Evolutionary conservation across 2,888 invertebrate species (phyloP), one percentile per base, ranked within the genome.

Genomic region (Aspidiotus destructor): DNA sequence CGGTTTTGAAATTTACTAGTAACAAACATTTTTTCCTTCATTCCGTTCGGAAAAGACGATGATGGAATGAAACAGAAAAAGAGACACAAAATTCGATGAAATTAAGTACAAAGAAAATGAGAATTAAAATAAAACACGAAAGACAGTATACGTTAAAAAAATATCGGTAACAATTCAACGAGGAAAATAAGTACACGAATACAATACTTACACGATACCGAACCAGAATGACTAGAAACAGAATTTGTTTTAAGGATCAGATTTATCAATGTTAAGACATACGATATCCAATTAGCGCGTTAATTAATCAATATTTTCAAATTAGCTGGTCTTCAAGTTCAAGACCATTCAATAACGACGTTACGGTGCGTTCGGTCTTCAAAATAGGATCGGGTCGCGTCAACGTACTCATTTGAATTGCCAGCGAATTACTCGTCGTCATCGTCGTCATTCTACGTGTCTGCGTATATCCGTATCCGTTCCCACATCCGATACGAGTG

Each of bases 381-480:
- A 58, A 28, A 16, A 58, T 28, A 17, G 58, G 58, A 58, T 58
- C 58, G 10, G 58, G 58, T 58, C 40, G 17, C n/a, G n/a, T 11
- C 44, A 58, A 53, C 53, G 53, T 52, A 62, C 17, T 67, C 68
- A 62, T 62, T 54, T 61, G 58, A 48, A 28, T 55, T 9, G 41
- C n/a, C 17, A 62, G 58, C 62, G 68, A 41, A 60, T 61, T 16
- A 11, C 40, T 61, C 65, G 48, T 17, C 61, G 55, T 13, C 62
- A 13, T n/a, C 40, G n/a, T 13, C 40, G 9, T n/a, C 40, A 15
- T 55, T n/a, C 41, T 41, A 41, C 40, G 52, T 28, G 11, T 40
- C 8, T 53, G 58, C 41, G 57, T 28, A 60, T 40, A 41, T 48
- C 69, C 69, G 40, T 53, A 52, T 44, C 11, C 69, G 48, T 15